Conservation (phyloP, 2,888 invertebrate species). For the Archaeoteleia sp. region DNA sequence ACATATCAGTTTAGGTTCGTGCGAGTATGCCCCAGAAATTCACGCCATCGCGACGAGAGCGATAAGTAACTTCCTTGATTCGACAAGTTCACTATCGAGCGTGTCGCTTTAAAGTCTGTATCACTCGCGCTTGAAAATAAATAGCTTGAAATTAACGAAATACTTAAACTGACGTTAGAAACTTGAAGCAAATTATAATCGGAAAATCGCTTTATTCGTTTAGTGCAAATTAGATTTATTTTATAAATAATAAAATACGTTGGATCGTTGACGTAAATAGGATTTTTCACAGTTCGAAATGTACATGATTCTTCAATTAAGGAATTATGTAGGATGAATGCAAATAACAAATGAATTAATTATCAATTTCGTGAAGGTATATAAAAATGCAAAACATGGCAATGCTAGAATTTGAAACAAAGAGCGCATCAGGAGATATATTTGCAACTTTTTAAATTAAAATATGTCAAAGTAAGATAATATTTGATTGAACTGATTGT, state of each 20-base stretch:
- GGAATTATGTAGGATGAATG: no score
- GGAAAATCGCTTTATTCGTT: conserved; percentile 35
- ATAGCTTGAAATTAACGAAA: conserved; percentile 45
- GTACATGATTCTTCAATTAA: no score
- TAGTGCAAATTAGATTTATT: no score
- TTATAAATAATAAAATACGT: no score
- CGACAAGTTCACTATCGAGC: conserved; percentile 42
- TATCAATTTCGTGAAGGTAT: no score
- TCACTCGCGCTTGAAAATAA: conserved; percentile 41
- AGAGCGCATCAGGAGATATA: conserved; percentile 12
- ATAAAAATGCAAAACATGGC: no score
- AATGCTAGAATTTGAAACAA: conserved; percentile 9
- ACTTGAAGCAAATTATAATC: conserved; percentile 39
- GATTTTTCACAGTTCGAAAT: no score
- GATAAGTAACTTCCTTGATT: conserved; percentile 52
- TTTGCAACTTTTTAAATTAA: no score
- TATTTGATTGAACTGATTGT: no score
- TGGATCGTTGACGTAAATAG: no score
- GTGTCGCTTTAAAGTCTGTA: conserved; percentile 48
- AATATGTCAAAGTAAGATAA: no score
- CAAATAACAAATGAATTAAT: no score
- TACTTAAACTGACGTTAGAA: conserved; percentile 38
- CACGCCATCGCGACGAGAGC: conserved; percentile 39
- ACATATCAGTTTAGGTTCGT: conserved; percentile 47
- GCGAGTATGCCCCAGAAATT: conserved; percentile 43